Base-by-base conservation (phyloP, 2,113 vertebrate genomes). In the Nothobranchius furzeri region DNA sequence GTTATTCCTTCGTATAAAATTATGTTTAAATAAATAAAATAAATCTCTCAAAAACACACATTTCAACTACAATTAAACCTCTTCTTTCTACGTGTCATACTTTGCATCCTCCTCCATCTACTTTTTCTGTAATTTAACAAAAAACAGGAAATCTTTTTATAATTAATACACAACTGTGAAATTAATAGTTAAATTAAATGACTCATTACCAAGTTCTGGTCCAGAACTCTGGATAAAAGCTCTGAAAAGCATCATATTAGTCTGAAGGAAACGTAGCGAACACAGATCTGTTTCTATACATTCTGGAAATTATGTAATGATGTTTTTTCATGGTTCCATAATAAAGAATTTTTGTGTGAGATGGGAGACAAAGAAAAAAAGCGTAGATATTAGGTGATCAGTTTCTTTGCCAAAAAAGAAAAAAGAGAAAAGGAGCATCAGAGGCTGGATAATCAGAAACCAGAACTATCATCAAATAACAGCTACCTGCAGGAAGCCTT, bases 1-100 rank as follows among this genome's bases (percentile, higher is more conserved):
- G 20, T 20, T 20, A 20, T 20, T 20, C 20, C 20, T 20, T 1
- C 20, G 1, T 20, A 20, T 20, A 20, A 20, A 20, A 20, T 20
- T 20, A 20, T 20, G 20, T 20, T 20, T 20, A 20, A 20, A 20
- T 20, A 20, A 20, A 20, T 20, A 20, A 20, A 20, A 20, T 20
- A 20, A 20, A 20, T 20, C 1, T 20, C 30, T 30, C 30, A 87
- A 90, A 92, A 90, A 79, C 42, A 92, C 87, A 88, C 83, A 88
- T 90, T 90, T 92, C 90, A 91, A 88, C 79, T 80, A 81, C 85
- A 88, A 90, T 92, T 88, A 91, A 86, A 86, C 89, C 90, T 82
- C 88, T 83, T 78, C 80, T 48, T 89, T 68, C 72, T 79, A 75
- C 79, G 82, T 70, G 71, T 79, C 73, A 68, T 67, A 71, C 79